phyloP scores from a whole-genome alignment of 2,113 vertebrate species.

The Dendrocopos noguchii region DNA sequence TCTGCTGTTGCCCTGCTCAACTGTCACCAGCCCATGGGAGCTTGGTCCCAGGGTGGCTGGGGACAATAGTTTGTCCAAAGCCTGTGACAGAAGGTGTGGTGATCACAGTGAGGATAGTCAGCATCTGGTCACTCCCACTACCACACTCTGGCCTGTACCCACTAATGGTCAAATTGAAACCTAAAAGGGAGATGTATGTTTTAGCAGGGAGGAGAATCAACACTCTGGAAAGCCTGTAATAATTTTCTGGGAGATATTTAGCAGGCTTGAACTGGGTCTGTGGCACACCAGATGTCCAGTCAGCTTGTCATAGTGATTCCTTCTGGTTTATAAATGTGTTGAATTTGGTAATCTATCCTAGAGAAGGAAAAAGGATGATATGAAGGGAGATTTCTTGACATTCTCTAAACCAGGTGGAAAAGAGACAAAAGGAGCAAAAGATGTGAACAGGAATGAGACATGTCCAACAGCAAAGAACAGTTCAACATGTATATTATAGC shows the following conservation, averaged over 20 bases:
- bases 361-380: not conserved
- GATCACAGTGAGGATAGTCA: not conserved
- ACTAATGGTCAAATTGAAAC: not conserved
- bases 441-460: not conserved
- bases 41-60: rapidly evolving
- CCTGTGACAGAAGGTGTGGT: not conserved
- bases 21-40: rapidly evolving
- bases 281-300: not conserved
- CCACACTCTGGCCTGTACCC: not conserved
- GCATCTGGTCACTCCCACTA: not conserved
- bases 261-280: not conserved
- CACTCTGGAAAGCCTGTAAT: rapidly evolving
- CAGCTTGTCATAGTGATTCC: not conserved
- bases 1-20: not conserved
- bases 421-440: not conserved
- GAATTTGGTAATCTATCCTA: not conserved
- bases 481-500: rapidly evolving
- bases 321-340: not conserved
- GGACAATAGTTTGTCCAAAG: not conserved
- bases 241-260: not conserved
- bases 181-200: not conserved
- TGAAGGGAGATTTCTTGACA: not conserved
- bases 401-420: not conserved
- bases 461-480: not conserved
- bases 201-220: not conserved